Base-by-base conservation (phyloP, 1,140 invertebrate genomes). In the Saccostrea glomerata region DNA sequence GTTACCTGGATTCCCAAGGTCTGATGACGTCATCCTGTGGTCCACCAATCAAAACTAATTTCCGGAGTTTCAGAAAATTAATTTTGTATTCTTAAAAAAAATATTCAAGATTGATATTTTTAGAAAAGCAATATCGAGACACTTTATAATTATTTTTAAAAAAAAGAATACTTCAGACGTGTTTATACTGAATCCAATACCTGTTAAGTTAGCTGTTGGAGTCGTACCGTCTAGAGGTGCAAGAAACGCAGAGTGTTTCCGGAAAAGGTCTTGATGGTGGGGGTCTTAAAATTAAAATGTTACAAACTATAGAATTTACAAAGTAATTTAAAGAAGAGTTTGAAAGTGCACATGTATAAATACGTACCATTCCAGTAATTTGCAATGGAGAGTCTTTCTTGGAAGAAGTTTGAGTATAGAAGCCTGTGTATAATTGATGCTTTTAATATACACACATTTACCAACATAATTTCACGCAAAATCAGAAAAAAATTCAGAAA, bases 1-100 rank as follows among this genome's bases (percentile, higher is more conserved):
- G 13, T 40, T 63, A 93, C 97, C 97, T 98, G 86, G 97, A 98
- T 92, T 99, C 97, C 98, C 98, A 99, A 0, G 98, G 98, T 0
- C 97, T 98, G 73, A 99, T 98, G 12, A 98, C 98, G 55, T 97
- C 97, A 95, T 99, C 98, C 93, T 98, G 97, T 4, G 98, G 98
- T 1, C 98, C 98, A 15, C 98, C 98, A 92, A 99, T 97, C 20
- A 98, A 95, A 4, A 98, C 96, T 92, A 99, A 95, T 88, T 96
- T 96, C 58, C 97, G 96, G 15, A 99, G 93, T 86, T 97, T 97
- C 0, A 97, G 95, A 84, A 99, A 95, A 87, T 97, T 97, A 58
- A 94, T 90, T 95, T 97, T 98, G 91, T 97, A 98, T 70, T 90
- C 93, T n/a, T 95, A 89, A 89, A 86, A n/a, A 84, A 25, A 84